Base-by-base conservation (phyloP, 2,797 vertebrate genomes). In the Chaunax sp. region DNA sequence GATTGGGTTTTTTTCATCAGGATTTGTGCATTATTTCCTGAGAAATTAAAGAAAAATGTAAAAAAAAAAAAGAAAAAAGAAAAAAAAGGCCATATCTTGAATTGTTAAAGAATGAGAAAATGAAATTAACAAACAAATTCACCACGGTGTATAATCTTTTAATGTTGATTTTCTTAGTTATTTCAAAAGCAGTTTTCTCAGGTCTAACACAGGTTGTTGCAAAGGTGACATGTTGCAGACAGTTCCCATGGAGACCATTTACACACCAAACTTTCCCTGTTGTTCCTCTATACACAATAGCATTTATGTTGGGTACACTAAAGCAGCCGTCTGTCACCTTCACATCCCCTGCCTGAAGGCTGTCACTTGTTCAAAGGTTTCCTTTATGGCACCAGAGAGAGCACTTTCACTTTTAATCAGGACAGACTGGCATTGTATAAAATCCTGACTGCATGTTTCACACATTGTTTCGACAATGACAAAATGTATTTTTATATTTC, bases 241-340 rank as follows among this genome's bases (percentile, higher is more conserved):
- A 11, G 70, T 81, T 76, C 15, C 57, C 50, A 38, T 62, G 59
- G 71, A 57, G 18, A 51, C 65, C 57, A 12, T 58, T 72, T 62
- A 76, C 53, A 60, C 59, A 47, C 10, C 1, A 13, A 55, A 38
- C 33, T 23, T 37, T 52, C 26, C 19, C 33, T 14, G 62, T 41
- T 25, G n/a, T 28, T n/a, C 54, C 44, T 82, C 46, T 72, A 37
- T 83, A 84, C 84, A 84, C 77, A 80, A 23, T 18, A 16, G 1
- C 35, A 47, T 70, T 85, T 79, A 72, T 86, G 66, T 83, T 72
- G 65, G 58, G 16, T 51, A 30, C 33, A 9, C 16, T 30, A 53
- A 7, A 65, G 60, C 58, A 66, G 65, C 63, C n/a, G 46, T 80
- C 72, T 47, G 41, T 75, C 70, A 52, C 50, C 56, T 65, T 56